Base-by-base conservation (phyloP, 2,113 vertebrate genomes). In the Rhipidura dahli region DNA sequence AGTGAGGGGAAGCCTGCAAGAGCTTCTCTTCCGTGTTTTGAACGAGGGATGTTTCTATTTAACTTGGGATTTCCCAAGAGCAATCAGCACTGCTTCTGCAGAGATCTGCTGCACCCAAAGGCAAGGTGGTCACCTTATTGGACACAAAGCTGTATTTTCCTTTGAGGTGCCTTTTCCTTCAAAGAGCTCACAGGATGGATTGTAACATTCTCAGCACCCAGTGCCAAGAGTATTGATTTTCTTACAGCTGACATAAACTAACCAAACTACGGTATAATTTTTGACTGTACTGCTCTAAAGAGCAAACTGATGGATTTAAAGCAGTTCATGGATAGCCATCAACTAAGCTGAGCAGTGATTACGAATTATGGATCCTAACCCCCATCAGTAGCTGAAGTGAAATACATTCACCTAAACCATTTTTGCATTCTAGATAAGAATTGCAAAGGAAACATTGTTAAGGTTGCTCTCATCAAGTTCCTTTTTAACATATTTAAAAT, bases 401-500 rank as follows among this genome's bases (percentile, higher is more conserved):
- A 75, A 76, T 31, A 30, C 6, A 37, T 71, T 72, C 14, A 54
- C 12, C 13, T 35, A 72, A 83, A 61, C 2, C 4, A 76, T 37
- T 57, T 85, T 15, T 28, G 15, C 37, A 45, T 88, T 79, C 61
- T 63, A 28, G 89, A 80, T 78, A 61, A 18, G 33, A 94, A 68
- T 33, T 72, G 66, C 37, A 69, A 80, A 82, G 57, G 35, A 95
- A 79, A 72, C 37, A n/a, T 20, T 22, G 14, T 44, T 60, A 49
- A 81, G 39, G 5, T 44, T 91, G 37, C 57, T 90, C 49, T 53
- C 78, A 89, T 84, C 85, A 89, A 84, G 51, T 70, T 68, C 51
- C 23, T 11, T 83, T 91, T 94, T 40, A 95, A 49, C 11, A 20
- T 91, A 75, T 57, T 90, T 92, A 78, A 96, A 94, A 81, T 81